Evolutionary conservation across 2,113 vertebrate genomes (phyloP), one percentile per base, ranked within the genome.

Genomic region (Lycocorax pyrrhopterus): DNA sequence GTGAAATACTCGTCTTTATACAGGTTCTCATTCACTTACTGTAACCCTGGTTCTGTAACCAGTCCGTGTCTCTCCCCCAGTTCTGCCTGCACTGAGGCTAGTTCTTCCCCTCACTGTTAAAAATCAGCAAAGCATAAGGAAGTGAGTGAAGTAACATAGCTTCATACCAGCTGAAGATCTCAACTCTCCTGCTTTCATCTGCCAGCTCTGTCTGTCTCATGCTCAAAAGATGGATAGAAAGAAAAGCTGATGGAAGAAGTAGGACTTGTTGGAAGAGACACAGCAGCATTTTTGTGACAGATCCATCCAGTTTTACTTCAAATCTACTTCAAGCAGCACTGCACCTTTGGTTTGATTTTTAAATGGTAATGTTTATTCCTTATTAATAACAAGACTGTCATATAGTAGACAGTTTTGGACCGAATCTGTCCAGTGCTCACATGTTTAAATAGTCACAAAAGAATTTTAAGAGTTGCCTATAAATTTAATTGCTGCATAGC

Each of bases 401-500:
- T 84, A 83, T 21, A 76, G 46, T 39, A 95, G 87, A 89, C 56
- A 85, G 8, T 89, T 97, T 93, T 94, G 72, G 55, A 72, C 81
- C 68, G 92, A 86, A 96, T 93, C 66, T 93, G 64, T 94, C 89
- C 63, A 77, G 64, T 81, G 59, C 84, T 97, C 72, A 73, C 51
- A 82, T 76, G 53, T 94, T 79, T 97, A 94, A 96, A 97, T 91
- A 75, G 59, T 96, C 94, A 96, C 80, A 93, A 86, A 96, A 97
- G 94, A 96, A 96, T 96, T 94, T 94, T 97, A 97, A 97, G 59
- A 78, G 94, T 94, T 96, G 95, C 74, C 96, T 96, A 94, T 98
- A 97, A 98, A 96, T 97, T 95, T 96, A 96, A 98, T 96, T 94
- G 94, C 94, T 97, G 94, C 90, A 83, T 92, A 96, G 96, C 95